phyloP scores from a whole-genome alignment of 2,797 vertebrate genomes.

The Mormyrus hasselquistii region DNA sequence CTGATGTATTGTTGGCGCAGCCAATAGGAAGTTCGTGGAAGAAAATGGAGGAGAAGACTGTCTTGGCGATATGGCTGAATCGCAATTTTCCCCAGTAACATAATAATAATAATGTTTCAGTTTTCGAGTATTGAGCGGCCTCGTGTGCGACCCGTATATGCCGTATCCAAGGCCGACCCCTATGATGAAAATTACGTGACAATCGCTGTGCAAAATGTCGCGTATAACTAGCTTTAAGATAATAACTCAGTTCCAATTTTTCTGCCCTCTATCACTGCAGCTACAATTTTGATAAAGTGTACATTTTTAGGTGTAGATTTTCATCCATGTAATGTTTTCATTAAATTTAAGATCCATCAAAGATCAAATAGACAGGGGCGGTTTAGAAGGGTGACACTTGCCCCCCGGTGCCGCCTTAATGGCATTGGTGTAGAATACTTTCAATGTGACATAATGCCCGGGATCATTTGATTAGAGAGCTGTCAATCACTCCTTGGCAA shows the following conservation, averaged over 20 bases:
- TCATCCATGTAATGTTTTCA: background rate
- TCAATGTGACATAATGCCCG: background rate
- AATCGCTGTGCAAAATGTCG: background rate
- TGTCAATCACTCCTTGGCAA: background rate
- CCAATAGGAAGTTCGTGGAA: background rate
- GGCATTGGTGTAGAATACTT: background rate
- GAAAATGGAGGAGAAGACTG: background rate
- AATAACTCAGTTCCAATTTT: background rate
- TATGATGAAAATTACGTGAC: background rate
- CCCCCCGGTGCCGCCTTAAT: background rate
- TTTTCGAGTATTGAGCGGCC: background rate
- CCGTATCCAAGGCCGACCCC: background rate
- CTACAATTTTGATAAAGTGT: background rate
- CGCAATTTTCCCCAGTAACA: background rate
- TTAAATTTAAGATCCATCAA: background rate
- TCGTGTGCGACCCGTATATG: background rate
- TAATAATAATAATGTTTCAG: background rate
- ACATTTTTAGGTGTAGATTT: background rate
- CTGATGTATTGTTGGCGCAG: background rate
- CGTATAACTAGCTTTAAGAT: background rate
- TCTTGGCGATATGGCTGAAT: background rate
- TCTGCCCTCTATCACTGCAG: background rate
- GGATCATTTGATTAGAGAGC: background rate
- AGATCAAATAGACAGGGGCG: background rate
- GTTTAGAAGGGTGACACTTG: background rate